Evolutionary conservation across 2,888 invertebrate species (phyloP).

Genomic region (Lepidocyrtoides sp.): DNA sequence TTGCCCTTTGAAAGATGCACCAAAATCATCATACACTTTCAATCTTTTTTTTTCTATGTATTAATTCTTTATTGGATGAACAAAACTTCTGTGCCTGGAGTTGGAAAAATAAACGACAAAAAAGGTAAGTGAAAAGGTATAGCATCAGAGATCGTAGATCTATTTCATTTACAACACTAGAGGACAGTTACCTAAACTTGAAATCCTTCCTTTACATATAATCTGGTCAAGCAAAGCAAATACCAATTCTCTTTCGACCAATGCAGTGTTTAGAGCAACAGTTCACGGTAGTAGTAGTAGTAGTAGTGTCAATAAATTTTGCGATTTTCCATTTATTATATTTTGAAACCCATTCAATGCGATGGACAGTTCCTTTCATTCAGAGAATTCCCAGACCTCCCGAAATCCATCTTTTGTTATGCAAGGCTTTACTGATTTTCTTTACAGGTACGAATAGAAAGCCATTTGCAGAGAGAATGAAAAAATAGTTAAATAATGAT

Average conservation of each 20-base stretch:
- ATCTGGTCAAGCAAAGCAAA: constrained; percentile 68
- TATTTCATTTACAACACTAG: constrained; percentile 30
- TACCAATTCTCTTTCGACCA: background rate
- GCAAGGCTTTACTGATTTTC: constrained; percentile 44
- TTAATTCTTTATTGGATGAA: constrained; percentile 42
- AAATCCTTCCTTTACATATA: background rate
- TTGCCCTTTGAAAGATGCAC: constrained; percentile 1
- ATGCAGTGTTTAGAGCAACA: background rate
- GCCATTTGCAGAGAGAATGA: constrained; percentile 40
- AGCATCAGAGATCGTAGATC: background rate
- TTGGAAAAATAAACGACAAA: constrained; percentile 57
- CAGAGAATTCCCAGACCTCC: constrained; percentile 69
- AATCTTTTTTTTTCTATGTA: background rate
- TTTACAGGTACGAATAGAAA: constrained; percentile 22
- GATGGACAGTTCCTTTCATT: constrained; percentile 52
- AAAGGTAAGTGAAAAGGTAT: constrained; percentile 47
- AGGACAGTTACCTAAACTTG: background rate
- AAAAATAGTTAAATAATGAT: constrained; percentile 73
- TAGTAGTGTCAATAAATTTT: constrained; percentile 35
- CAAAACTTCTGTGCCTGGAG: too few relatives aligned
- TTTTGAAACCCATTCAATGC: background rate
- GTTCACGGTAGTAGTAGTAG: background rate
- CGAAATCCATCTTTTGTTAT: constrained; percentile 65
- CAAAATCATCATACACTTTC: background rate
- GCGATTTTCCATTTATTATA: constrained; percentile 22